phyloP scores from a whole-genome alignment of 2,888 invertebrate species.

The Thysanoteuthis rhombus region DNA sequence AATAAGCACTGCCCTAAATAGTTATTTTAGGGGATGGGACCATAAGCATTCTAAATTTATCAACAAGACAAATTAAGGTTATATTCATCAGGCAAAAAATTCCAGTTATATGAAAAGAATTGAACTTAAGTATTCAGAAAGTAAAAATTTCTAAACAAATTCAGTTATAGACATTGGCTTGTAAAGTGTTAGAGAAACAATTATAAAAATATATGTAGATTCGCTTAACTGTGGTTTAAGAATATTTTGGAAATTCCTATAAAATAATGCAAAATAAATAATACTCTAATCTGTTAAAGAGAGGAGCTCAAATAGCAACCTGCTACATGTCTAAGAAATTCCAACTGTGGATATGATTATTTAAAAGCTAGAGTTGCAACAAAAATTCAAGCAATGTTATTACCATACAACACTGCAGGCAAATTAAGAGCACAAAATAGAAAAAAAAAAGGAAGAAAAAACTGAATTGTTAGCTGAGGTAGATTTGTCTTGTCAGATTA shows the following conservation, averaged over 20 bases:
- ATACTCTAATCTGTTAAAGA: too few relatives aligned
- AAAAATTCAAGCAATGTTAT: neutral
- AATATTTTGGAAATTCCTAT: too few relatives aligned
- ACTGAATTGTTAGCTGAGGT: neutral
- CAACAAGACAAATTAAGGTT: neutral
- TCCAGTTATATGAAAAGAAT: neutral
- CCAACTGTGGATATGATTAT: neutral
- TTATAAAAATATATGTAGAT: too few relatives aligned
- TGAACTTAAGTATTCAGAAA: neutral
- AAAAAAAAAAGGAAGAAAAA: neutral
- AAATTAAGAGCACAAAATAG: neutral
- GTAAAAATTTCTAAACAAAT: neutral
- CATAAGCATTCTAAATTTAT: neutral
- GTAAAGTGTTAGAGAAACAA: too few relatives aligned
- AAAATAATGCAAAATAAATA: too few relatives aligned
- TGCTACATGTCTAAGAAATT: too few relatives aligned
- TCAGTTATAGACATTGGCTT: neutral
- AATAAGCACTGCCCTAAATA: too few relatives aligned
- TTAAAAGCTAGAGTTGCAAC: neutral
- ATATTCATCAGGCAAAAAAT: neutral
- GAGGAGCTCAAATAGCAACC: too few relatives aligned
- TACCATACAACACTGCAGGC: neutral
- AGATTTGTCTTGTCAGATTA: neutral
- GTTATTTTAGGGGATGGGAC: too few relatives aligned
- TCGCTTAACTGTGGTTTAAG: neutral